phyloP scores from a whole-genome alignment of 2,797 vertebrate genomes.

The Anas acuta region DNA sequence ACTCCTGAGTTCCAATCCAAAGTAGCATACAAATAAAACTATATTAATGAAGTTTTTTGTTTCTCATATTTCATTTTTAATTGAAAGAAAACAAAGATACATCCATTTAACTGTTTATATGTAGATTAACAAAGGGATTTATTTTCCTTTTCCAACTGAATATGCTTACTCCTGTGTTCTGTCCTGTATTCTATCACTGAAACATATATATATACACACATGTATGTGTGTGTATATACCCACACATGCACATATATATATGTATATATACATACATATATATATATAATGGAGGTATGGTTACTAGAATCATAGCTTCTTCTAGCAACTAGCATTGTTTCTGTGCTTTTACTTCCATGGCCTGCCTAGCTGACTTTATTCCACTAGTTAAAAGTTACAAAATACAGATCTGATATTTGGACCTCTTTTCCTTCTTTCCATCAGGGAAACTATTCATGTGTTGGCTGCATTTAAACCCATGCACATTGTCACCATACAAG shows the following conservation, averaged over 20 bases:
- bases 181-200: background rate
- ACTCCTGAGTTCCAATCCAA: background rate
- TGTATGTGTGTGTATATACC: too few species aligned
- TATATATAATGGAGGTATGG: background rate
- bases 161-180: background rate
- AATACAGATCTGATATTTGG: background rate
- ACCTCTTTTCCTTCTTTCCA: background rate
- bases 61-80: background rate
- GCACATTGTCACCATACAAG: background rate
- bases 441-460: background rate
- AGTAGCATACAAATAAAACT: background rate
- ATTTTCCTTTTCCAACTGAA: background rate
- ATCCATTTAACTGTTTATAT: background rate
- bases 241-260: too few species aligned
- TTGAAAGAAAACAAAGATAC: background rate
- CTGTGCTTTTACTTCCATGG: background rate
- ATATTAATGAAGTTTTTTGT: background rate
- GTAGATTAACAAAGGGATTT: background rate
- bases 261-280: too few species aligned
- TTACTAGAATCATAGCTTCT: background rate
- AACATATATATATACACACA: background rate
- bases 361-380: background rate
- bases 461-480: background rate
- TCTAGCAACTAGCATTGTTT: background rate
- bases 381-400: background rate